These are phyloP conservation scores for Adoxophyes honmai DNA, from an alignment of 1,140 invertebrate genomes.

Conservation along the genomic window DNA sequence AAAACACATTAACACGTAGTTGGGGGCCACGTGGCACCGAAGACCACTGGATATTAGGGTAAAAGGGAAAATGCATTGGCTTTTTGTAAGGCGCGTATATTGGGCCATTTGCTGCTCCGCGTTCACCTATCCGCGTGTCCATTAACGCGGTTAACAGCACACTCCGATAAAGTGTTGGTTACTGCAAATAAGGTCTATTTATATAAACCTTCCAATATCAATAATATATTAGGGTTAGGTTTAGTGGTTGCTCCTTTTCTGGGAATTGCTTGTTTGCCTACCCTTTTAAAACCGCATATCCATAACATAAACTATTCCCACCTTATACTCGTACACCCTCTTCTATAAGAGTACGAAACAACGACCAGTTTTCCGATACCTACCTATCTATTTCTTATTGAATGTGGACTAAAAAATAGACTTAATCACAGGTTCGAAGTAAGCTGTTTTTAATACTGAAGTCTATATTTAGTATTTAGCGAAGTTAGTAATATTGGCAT, in stretches of 20 bases:
- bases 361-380: too few relatives aligned
- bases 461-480: constrained; percentile 23
- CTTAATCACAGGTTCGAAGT: too few relatives aligned
- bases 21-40: constrained; percentile 28
- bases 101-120: constrained; percentile 31
- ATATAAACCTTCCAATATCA: too few relatives aligned
- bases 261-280: too few relatives aligned
- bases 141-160: not conserved
- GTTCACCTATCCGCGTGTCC: not conserved
- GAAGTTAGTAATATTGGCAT: constrained; percentile 54
- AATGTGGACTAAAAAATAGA: too few relatives aligned
- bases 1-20: constrained; percentile 73
- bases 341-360: too few relatives aligned
- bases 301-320: too few relatives aligned
- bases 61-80: constrained; percentile 68
- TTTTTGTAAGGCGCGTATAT: constrained; percentile 61
- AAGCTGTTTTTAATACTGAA: not conserved
- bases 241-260: too few relatives aligned
- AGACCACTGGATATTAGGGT: constrained; percentile 47
- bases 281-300: too few relatives aligned
- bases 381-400: too few relatives aligned
- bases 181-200: not conserved
- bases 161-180: not conserved
- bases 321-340: too few relatives aligned
- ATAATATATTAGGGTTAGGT: too few relatives aligned